These are phyloP conservation scores for Hartigia nigra DNA, from an alignment of 2,888 invertebrate species.

Conservation along the genomic window DNA sequence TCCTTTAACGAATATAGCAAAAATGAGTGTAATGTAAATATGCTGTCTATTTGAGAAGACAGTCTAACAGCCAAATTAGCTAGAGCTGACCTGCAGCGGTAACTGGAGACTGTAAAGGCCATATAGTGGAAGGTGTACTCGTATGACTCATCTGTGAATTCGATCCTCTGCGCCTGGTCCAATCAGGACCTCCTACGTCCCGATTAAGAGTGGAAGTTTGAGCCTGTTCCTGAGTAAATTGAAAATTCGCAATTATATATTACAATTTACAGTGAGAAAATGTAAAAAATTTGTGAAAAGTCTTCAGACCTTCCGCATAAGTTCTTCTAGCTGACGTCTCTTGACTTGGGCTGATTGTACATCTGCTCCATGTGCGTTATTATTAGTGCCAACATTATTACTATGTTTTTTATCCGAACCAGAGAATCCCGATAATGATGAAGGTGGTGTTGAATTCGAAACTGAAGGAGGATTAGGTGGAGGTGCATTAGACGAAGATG, in stretches of 20 bases:
- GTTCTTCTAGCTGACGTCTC: slow-evolving; percentile 74
- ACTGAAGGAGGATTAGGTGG: slow-evolving; percentile 29
- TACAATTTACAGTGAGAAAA: neutral
- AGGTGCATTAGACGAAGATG: slow-evolving; percentile 29
- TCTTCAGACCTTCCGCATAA: slow-evolving; percentile 71
- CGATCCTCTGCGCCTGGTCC: slow-evolving; percentile 54
- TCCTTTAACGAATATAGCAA: slow-evolving; percentile 18
- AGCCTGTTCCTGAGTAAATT: slow-evolving; percentile 45
- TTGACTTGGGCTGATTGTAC: slow-evolving; percentile 68
- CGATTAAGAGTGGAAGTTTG: slow-evolving; percentile 49
- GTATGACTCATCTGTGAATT: slow-evolving; percentile 54
- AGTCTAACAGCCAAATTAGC: neutral
- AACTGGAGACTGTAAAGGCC: slow-evolving; percentile 42
- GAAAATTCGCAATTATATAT: neutral
- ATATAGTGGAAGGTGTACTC: slow-evolving; percentile 54
- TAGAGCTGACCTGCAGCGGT: slow-evolving; percentile 42
- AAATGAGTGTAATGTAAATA: neutral
- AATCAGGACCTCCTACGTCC: slow-evolving; percentile 46
- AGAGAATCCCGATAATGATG: slow-evolving; percentile 29
- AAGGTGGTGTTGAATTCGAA: slow-evolving; percentile 43
- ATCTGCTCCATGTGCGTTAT: slow-evolving; percentile 56
- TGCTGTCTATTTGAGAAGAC: neutral
- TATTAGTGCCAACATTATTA: slow-evolving; percentile 45
- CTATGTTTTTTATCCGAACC: slow-evolving; percentile 50
- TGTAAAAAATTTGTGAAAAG: neutral